Evolutionary conservation across 2,113 vertebrate species (phyloP).

Genomic region (Cygnus atratus): DNA sequence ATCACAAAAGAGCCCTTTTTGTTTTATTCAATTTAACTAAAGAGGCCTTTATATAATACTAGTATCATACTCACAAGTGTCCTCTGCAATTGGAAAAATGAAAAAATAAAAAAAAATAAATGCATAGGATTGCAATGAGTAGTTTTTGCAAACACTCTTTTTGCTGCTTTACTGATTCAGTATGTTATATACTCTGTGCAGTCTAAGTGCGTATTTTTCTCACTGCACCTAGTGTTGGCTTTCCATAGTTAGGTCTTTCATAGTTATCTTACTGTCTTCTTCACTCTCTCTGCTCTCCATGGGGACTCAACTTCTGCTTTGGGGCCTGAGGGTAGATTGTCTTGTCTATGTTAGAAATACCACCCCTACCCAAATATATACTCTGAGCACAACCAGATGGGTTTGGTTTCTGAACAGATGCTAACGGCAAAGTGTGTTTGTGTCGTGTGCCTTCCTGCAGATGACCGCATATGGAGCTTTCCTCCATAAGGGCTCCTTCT

Average conservation of each 20-base stretch:
- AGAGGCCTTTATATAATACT: background rate
- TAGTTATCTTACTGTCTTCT: background rate
- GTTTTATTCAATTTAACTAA: conserved; percentile 13
- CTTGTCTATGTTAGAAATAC: background rate
- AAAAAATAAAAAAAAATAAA: conserved; percentile 37
- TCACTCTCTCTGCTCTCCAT: conserved; percentile 21
- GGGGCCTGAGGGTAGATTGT: background rate
- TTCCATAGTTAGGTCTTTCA: background rate
- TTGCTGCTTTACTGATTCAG: conserved; percentile 50
- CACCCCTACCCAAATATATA: background rate
- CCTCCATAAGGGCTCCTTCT: conserved; percentile 98
- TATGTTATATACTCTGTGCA: background rate
- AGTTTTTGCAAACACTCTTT: conserved; percentile 41
- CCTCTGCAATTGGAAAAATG: conserved; percentile 29
- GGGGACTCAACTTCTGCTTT: background rate
- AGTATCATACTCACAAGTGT: background rate
- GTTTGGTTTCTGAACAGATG: background rate
- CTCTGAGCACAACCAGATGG: background rate
- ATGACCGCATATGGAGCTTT: conserved; percentile 99
- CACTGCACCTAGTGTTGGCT: background rate
- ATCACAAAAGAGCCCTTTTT: background rate
- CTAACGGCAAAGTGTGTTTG: conserved; percentile 25
- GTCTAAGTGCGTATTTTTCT: background rate
- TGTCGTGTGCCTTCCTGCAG: conserved; percentile 74
- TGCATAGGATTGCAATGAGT: conserved; percentile 18